Evolutionary conservation across 2,797 vertebrate species (phyloP), one percentile per base, ranked within the genome.

Genomic region (Tympanoctomys barrerae): DNA sequence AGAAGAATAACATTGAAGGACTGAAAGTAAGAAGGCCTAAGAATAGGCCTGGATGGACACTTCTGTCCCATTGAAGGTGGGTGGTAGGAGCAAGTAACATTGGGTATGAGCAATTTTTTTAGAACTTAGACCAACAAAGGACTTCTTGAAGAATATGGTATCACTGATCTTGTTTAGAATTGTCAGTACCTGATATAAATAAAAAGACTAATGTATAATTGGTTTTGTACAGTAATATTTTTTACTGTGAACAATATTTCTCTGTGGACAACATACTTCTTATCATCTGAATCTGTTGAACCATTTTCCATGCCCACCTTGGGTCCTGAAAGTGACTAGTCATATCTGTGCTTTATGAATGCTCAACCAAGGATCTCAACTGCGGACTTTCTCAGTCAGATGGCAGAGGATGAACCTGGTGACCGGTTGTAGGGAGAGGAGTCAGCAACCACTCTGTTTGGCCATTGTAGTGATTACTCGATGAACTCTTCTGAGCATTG

Each of bases 91-190:
- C 21, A 64, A 64, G 28, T 62, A 64, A 64, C 26, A 64, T 64
- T 66, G n/a, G 87, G 36, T 46, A 8, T 24, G 87, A 90, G 36
- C 36, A 64, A 39, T 36, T 59, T 84, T 87, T 96, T 91, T 71
- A 96, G 49, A 93, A 71, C 2, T 7, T 52, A 93, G 52, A 57
- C 49, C 52, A 94, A 70, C 64, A 92, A 68, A 73, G 82, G 7
- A 61, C 22, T 84, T 84, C 85, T 89, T 80, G 52, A 92, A 59
- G 57, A 93, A 3, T 70, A 85, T 59, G 87, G 11, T 46, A 33
- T 73, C 66, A 64, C 31, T 88, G 36, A 49, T 68, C 75, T 77
- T 94, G 66, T 93, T 93, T 93, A 83, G 64, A 75, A 79, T 94
- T 64, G 33, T 87, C 24, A 96, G 66, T n/a, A 77, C 39, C 80